phyloP scores from a whole-genome alignment of 2,113 vertebrate species.

The Rostratula benghalensis region DNA sequence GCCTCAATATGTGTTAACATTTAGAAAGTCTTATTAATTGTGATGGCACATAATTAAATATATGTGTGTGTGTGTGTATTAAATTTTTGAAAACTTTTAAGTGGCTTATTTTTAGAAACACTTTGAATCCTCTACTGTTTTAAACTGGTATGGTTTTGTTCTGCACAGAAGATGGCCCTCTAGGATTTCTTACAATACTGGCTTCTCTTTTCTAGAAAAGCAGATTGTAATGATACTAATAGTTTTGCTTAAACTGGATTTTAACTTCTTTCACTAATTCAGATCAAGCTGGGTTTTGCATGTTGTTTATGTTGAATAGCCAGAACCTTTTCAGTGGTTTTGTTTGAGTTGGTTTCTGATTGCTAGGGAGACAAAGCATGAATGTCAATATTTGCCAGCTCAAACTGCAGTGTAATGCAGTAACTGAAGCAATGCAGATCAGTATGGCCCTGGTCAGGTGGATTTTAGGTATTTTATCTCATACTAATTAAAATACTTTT shows the following conservation, averaged over 20 bases:
- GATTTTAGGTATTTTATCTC: background rate
- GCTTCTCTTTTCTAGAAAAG: background rate
- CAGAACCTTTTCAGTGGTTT: background rate
- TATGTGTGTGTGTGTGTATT: too few species aligned
- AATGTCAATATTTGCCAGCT: conserved; percentile 59
- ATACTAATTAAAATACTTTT: background rate
- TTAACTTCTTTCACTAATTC: background rate
- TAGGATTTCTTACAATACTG: background rate
- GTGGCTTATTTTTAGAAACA: background rate
- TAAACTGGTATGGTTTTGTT: background rate
- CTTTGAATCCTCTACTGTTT: background rate
- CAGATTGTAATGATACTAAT: background rate
- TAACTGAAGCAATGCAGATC: background rate
- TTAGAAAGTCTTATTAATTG: background rate
- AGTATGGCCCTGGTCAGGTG: background rate
- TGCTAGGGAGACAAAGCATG: conserved; percentile 65
- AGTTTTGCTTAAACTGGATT: background rate
- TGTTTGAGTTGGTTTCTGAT: conserved; percentile 60
- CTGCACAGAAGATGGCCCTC: background rate
- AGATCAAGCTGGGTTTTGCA: background rate
- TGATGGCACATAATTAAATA: background rate
- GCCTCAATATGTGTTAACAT: background rate
- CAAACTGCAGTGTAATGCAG: background rate
- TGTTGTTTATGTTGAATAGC: background rate
- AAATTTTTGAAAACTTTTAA: background rate